phyloP scores from a whole-genome alignment of 1,140 invertebrate genomes.

The Amyelois transitella region DNA sequence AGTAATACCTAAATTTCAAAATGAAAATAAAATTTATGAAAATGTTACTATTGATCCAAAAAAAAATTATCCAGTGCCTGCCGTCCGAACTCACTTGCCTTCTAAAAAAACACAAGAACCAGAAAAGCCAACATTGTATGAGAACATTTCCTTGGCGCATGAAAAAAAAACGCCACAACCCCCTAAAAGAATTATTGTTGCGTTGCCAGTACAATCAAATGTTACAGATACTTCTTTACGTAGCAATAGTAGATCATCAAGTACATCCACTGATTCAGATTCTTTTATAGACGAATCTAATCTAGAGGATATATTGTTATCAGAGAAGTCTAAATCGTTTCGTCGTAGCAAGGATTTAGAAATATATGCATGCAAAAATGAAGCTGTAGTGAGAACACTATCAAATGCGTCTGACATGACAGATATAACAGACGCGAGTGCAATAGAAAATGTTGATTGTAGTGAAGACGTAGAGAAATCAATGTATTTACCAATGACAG shows the following conservation, averaged over 20 bases:
- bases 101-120: slow-evolving; percentile 25
- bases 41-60: slow-evolving; percentile 42
- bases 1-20: slow-evolving; percentile 9
- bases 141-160: slow-evolving; percentile 44
- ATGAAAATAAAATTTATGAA: slow-evolving; percentile 49
- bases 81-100: slow-evolving; percentile 49
- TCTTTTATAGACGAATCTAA: slow-evolving; percentile 64
- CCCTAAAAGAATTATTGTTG: slow-evolving; percentile 33
- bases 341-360: slow-evolving; percentile 31
- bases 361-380: slow-evolving; percentile 21
- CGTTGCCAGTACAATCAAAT: not conserved
- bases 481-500: slow-evolving; percentile 57
- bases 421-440: slow-evolving; percentile 51
- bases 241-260: slow-evolving; percentile 47
- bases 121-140: slow-evolving; percentile 39
- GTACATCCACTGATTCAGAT: slow-evolving; percentile 63
- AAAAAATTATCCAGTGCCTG: slow-evolving; percentile 42
- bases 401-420: slow-evolving; percentile 52
- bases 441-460: slow-evolving; percentile 67
- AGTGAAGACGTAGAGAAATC: slow-evolving; percentile 42
- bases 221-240: slow-evolving; percentile 15
- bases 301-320: slow-evolving; percentile 64
- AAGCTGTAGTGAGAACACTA: slow-evolving; percentile 35
- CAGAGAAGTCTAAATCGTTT: slow-evolving; percentile 63
- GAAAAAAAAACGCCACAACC: slow-evolving; percentile 39